phyloP scores from a whole-genome alignment of 1,140 invertebrate genomes.

The Daktulosphaira vitifoliae region DNA sequence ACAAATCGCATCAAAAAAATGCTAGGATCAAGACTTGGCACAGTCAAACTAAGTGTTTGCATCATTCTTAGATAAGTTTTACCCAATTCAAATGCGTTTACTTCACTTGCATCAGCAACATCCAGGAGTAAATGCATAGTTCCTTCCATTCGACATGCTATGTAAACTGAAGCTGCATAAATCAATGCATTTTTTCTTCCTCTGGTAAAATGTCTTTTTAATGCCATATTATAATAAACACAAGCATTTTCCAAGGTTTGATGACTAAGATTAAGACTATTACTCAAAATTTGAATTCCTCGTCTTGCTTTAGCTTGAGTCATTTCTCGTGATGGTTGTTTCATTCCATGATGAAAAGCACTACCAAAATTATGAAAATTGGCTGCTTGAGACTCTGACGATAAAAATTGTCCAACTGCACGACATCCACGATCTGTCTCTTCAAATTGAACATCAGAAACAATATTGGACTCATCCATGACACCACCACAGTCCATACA shows the following conservation, averaged over 20 bases:
- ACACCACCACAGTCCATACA: conserved; percentile 95
- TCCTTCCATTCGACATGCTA: conserved; percentile 88
- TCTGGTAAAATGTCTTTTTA: conserved; percentile 76
- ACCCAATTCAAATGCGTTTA: conserved; percentile 92
- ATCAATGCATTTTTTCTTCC: conserved; percentile 86
- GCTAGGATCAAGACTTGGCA: conserved; percentile 90
- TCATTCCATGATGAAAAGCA: conserved; percentile 70
- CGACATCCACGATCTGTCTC: conserved; percentile 78
- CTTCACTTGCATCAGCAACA: conserved; percentile 92
- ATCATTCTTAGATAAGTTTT: conserved; percentile 84
- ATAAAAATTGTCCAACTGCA: conserved; percentile 87
- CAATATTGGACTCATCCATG: conserved; percentile 90
- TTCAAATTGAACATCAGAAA: conserved; percentile 91
- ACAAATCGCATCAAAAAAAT: conserved; percentile 91
- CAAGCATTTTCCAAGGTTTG: conserved; percentile 87
- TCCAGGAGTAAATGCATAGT: conserved; percentile 93
- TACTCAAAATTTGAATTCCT: conserved; percentile 51
- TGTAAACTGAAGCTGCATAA: conserved; percentile 94
- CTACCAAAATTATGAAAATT: conserved; percentile 60
- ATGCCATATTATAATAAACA: conserved; percentile 94
- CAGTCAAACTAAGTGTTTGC: conserved; percentile 80
- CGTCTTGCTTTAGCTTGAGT: conserved; percentile 79
- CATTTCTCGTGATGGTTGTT: conserved; percentile 79
- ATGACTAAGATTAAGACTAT: conserved; percentile 59
- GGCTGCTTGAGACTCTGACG: conserved; percentile 74